These are phyloP conservation scores for Eleutherodactylus coqui DNA, from an alignment of 2,797 vertebrate genomes.

Conservation along the genomic window DNA sequence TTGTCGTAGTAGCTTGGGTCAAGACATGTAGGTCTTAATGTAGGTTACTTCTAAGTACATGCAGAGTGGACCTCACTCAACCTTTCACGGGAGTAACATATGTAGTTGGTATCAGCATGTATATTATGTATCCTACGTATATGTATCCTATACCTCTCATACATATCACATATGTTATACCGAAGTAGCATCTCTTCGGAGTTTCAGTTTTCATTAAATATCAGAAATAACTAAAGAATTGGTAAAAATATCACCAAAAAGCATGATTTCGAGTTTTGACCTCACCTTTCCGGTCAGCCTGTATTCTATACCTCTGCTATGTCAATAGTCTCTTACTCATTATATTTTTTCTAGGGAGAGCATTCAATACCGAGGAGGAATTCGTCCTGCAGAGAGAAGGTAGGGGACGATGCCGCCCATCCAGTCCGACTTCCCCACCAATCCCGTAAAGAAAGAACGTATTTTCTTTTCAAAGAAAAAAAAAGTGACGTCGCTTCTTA, in stretches of 20 bases:
- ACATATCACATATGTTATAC: no score
- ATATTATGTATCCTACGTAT: no score
- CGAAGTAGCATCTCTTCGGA: neutral
- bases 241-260: neutral
- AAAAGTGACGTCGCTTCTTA: conserved; percentile 46
- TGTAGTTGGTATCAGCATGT: no score
- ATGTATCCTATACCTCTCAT: no score
- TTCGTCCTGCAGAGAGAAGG: conserved; percentile 55
- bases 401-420: conserved; percentile 58
- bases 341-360: conserved; percentile 54
- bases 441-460: conserved; percentile 59
- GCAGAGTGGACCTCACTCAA: no score
- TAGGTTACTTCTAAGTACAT: no score
- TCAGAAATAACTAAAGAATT: neutral
- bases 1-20: no score
- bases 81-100: no score
- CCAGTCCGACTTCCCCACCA: conserved; percentile 40
- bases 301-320: no score
- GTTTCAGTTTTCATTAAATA: neutral
- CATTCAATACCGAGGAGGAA: conserved; percentile 55
- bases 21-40: no score
- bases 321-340: no score
- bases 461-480: conserved; percentile 56
- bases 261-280: neutral
- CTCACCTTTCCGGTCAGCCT: neutral